A percentile compares a stretch with the other conserved stretches of the same genome.
These are phyloP conservation scores for Diogma glabrata DNA, from an alignment of 2,888 invertebrate species.

Conservation along the genomic window DNA sequence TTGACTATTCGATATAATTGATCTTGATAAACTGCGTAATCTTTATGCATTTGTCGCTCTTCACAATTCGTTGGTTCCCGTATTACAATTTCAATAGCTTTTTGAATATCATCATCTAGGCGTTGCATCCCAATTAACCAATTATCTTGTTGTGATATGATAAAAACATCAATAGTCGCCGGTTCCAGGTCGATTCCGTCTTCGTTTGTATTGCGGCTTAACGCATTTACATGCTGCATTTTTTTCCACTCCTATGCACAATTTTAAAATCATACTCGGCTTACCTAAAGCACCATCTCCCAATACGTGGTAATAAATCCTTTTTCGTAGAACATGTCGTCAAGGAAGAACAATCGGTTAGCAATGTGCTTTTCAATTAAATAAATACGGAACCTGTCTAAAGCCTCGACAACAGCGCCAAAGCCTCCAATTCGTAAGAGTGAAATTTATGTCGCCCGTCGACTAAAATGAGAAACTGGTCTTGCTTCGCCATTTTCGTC, in stretches of 20 bases:
- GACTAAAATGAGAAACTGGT: neutral
- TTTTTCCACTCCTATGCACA: neutral
- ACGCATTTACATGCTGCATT: neutral
- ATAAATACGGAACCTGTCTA: neutral
- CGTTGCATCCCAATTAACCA: neutral
- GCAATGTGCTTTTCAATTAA: neutral
- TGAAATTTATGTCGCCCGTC: too few species aligned
- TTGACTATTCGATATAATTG: too few species aligned
- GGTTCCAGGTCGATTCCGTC: neutral
- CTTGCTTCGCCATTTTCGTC: slow-evolving; percentile 1
- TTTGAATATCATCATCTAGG: neutral
- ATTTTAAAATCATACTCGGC: neutral
- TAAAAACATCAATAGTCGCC: too few species aligned
- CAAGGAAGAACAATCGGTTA: neutral
- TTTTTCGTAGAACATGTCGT: too few species aligned
- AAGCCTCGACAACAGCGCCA: neutral
- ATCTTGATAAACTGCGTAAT: too few species aligned
- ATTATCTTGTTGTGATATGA: too few species aligned
- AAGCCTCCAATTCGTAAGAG: neutral
- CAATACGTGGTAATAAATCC: too few species aligned
- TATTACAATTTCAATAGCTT: neutral
- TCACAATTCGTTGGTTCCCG: neutral
- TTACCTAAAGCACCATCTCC: slow-evolving; percentile 6
- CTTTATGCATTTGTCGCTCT: neutral
- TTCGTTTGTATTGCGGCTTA: neutral